These are phyloP conservation scores for Cynopterus brachyotis DNA, from an alignment of 2,113 vertebrate genomes.

Conservation along the genomic window DNA sequence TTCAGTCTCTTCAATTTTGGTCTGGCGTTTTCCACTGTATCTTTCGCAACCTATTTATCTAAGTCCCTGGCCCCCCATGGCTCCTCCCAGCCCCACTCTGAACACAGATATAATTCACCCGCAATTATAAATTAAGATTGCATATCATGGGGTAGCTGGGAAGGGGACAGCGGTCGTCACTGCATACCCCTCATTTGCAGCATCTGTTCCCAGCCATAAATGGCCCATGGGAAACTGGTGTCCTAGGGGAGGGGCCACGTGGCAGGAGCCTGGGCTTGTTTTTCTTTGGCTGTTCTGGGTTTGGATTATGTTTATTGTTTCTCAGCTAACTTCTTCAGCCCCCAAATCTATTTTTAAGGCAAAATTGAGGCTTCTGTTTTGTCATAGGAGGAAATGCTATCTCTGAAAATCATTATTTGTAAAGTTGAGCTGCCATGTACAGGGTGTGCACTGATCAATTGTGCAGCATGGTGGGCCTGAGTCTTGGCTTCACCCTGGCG, in stretches of 20 bases:
- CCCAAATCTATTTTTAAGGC: slow-evolving; percentile 47
- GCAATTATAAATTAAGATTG: slow-evolving; percentile 63
- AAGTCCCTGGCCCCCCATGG: background rate
- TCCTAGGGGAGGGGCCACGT: background rate
- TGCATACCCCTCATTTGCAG: slow-evolving; percentile 37
- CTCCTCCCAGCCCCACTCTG: background rate
- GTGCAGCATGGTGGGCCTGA: no score
- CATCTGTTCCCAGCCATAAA: slow-evolving; percentile 47
- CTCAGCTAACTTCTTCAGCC: background rate
- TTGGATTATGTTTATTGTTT: slow-evolving; percentile 2
- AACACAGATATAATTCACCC: slow-evolving; percentile 35
- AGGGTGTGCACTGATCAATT: background rate
- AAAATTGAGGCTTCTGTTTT: slow-evolving; percentile 7
- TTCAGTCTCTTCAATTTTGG: slow-evolving; percentile 64
- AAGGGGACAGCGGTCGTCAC: background rate
- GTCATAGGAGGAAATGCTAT: background rate
- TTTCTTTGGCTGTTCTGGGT: background rate
- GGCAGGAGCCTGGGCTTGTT: slow-evolving; percentile 18
- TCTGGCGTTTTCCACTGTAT: slow-evolving; percentile 50
- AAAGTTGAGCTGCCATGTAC: background rate
- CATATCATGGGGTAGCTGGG: background rate
- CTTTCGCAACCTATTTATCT: slow-evolving; percentile 64
- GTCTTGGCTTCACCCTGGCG: background rate
- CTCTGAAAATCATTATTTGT: background rate
- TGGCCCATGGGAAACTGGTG: background rate